Evolutionary conservation across 2,888 invertebrate genomes (phyloP), one percentile per base, ranked within the genome.

Genomic region (Vanessa cardui): DNA sequence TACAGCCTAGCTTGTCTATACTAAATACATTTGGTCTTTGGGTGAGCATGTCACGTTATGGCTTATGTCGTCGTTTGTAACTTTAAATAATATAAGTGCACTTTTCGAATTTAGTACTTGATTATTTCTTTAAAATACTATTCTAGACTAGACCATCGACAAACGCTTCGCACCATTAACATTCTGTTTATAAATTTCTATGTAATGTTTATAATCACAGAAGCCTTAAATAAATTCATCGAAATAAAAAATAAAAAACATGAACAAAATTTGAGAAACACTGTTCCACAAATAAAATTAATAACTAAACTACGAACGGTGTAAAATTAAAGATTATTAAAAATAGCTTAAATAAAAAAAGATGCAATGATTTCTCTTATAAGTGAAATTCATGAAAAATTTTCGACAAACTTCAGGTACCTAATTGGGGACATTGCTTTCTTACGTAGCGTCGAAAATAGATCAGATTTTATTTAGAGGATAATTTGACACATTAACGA

Each of bases 11-110:
- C 86, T 80, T 87, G 75, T 82, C 83, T 90, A 90, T 81, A 83
- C 88, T 91, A 90, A 86, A 86, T 85, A 89, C 87, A 89, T 89
- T 91, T 92, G 92, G 92, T 92, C 92, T 92, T 92, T 91, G 90
- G 91, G 89, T 91, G 91, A 90, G 90, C 90, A 84, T 90, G 88
- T 90, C 85, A 90, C 87, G 81, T 85, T 89, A 91, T 91, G 91
- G 91, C 90, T 83, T 88, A 83, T 86, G 84, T 88, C 84, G 86
- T 88, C 83, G 80, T 85, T 85, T 87, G 83, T 87, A 83, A 83
- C 79, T 86, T 84, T 68, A 60, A 87, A 89, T 83, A 84, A 88
- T 86, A 86, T 91, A 92, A 92, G 92, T 90, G 92, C 92, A 92
- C 92, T 92, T 91, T 82, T 85, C 74, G 77, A 88, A 87, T 90